A percentile compares a stretch with the other conserved stretches of the same genome.
phyloP scores from a whole-genome alignment of 1,140 invertebrate species.

The Ylistrum balloti region DNA sequence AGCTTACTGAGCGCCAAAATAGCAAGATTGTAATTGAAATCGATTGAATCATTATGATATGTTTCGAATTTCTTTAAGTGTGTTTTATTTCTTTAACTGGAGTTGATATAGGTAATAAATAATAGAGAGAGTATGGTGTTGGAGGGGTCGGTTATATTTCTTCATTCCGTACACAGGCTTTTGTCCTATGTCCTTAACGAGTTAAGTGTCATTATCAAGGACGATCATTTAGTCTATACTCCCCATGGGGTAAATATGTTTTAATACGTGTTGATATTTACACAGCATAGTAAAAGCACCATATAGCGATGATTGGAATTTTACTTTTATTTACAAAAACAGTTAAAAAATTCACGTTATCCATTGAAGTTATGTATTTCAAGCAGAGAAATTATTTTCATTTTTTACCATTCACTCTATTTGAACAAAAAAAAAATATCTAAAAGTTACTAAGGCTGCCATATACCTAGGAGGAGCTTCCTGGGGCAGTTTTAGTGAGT shows the following conservation, averaged over 20 bases:
- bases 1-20: not conserved
- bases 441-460: too few relatives aligned
- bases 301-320: not conserved
- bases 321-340: not conserved
- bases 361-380: too few relatives aligned
- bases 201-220: not conserved
- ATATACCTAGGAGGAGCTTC: too few relatives aligned
- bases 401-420: too few relatives aligned
- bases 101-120: not conserved
- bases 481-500: too few relatives aligned
- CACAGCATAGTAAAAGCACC: not conserved
- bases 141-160: too few relatives aligned
- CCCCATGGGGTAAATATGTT: constrained; percentile 11
- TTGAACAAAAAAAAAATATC: too few relatives aligned
- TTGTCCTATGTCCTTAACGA: not conserved
- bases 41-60: constrained; percentile 2
- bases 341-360: not conserved
- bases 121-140: not conserved
- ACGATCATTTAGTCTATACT: not conserved
- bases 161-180: not conserved
- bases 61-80: not conserved
- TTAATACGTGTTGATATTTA: not conserved
- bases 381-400: too few relatives aligned
- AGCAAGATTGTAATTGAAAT: not conserved
- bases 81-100: not conserved